phyloP scores from a whole-genome alignment of 2,113 vertebrate genomes.

The Setophaga coronata region DNA sequence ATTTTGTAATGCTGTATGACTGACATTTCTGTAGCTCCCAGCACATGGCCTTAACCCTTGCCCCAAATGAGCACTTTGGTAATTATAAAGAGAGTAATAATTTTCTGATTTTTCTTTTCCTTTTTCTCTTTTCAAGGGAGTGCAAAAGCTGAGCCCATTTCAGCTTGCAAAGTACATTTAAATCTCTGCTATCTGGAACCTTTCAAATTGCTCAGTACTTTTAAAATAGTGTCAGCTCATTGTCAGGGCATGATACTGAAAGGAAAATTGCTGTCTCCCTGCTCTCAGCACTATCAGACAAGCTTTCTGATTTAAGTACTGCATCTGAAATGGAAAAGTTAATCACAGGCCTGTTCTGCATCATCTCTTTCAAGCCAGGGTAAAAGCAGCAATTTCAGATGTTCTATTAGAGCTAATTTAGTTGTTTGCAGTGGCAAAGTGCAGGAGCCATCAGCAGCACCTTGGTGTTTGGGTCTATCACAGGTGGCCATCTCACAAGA shows the following conservation, averaged over 20 bases:
- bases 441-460: neutral
- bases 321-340: neutral
- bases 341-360: neutral
- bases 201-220: neutral
- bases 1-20: neutral
- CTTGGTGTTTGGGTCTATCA: neutral
- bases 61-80: neutral
- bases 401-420: neutral
- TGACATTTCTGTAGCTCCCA: neutral
- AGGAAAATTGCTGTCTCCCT: conserved; percentile 11
- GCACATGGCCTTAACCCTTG: neutral
- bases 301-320: neutral
- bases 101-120: neutral
- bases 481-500: accelerated
- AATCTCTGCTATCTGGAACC: neutral
- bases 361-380: neutral
- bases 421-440: neutral
- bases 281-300: neutral
- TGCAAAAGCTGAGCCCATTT: neutral
- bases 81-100: neutral
- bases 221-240: neutral
- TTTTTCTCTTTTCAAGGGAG: neutral
- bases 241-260: neutral
- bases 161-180: neutral
- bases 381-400: neutral